A percentile compares a stretch with the other conserved stretches of the same genome.
These are phyloP conservation scores for Rotaria socialis DNA, from an alignment of 2,888 invertebrate species.

Conservation along the genomic window DNA sequence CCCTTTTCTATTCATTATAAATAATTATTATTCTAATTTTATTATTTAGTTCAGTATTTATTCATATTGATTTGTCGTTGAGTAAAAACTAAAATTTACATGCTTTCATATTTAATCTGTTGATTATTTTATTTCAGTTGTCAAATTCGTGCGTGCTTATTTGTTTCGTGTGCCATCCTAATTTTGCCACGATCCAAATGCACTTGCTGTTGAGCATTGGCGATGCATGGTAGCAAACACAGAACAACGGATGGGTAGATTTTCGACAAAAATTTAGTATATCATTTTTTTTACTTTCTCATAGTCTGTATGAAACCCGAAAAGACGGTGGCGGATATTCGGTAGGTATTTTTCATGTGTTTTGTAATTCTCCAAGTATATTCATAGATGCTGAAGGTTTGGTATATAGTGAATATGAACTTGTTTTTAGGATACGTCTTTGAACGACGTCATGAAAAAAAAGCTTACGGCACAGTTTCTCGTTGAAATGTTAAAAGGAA, in stretches of 20 bases:
- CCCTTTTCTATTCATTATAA: neutral
- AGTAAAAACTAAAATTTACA: neutral
- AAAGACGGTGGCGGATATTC: slow-evolving; percentile 20
- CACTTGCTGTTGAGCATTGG: slow-evolving; percentile 3
- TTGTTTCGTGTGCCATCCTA: slow-evolving; percentile 5
- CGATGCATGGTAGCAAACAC: slow-evolving; percentile 37
- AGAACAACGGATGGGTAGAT: slow-evolving; percentile 18
- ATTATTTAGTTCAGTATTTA: neutral
- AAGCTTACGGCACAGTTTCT: too few relatives aligned
- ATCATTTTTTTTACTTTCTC: too few relatives aligned
- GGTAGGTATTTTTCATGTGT: neutral
- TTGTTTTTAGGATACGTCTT: too few relatives aligned
- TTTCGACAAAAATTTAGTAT: neutral
- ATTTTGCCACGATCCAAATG: slow-evolving; percentile 21
- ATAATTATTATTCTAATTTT: neutral
- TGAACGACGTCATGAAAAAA: too few relatives aligned
- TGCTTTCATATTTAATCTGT: neutral
- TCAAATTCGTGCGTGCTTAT: neutral
- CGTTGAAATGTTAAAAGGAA: too few relatives aligned
- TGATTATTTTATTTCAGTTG: neutral
- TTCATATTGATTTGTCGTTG: neutral
- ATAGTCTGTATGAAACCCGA: slow-evolving; percentile 15
- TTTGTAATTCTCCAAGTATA: too few relatives aligned
- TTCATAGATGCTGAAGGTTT: too few relatives aligned
- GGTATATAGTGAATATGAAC: too few relatives aligned